Evolutionary conservation across 35 echinoderm and acorn worm genomes (phyloP).

Genomic region (Patiria miniata): DNA sequence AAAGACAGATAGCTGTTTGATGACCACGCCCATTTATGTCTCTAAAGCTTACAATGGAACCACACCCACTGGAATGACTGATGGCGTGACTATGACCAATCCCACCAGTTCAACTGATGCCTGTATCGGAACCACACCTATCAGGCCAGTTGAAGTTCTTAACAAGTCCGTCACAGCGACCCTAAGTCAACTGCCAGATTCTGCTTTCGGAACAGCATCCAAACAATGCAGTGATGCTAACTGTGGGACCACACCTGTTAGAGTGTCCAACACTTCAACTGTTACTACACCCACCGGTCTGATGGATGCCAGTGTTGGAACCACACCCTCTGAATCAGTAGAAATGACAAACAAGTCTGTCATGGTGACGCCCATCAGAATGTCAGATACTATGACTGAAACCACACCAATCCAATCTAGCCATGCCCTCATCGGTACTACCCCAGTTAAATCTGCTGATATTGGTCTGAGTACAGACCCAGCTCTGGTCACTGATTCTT

Average conservation of each 20-base stretch:
- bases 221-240: constrained; percentile 8
- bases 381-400: background rate
- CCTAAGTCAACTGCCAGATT: background rate
- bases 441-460: constrained; percentile 28
- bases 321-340: constrained; percentile 10
- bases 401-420: background rate
- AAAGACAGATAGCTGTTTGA: too few relatives aligned
- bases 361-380: background rate
- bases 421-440: background rate
- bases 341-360: constrained; percentile 2
- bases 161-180: background rate
- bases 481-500: constrained; percentile 25
- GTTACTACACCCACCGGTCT: background rate
- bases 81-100: background rate
- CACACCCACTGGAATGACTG: background rate
- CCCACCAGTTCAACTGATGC: background rate
- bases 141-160: background rate
- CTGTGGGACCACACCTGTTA: background rate
- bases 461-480: constrained; percentile 29
- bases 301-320: background rate
- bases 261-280: background rate
- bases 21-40: constrained; percentile 24
- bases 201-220: constrained; percentile 22
- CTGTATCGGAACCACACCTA: background rate
- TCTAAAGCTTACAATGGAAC: constrained; percentile 14